Base-by-base conservation (phyloP, 2,113 vertebrate genomes). In the Eulemur macaco region DNA sequence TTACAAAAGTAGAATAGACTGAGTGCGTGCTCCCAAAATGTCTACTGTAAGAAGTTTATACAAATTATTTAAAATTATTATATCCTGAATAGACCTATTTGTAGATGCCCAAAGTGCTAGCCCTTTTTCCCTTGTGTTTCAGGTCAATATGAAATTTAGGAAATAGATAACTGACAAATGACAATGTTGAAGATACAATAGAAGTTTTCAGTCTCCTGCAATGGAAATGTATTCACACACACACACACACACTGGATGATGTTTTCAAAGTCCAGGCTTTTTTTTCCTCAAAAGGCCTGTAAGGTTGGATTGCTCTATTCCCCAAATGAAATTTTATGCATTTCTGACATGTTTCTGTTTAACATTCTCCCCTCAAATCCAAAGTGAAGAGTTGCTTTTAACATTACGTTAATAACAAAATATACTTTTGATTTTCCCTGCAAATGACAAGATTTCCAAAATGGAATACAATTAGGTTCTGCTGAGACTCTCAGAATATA, bases 331-430 rank as follows among this genome's bases (percentile, higher is more conserved):
- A 2, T 60, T 29, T 45, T n/a, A 71, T 64, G 10, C 5, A n/a
- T 86, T 91, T 68, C 31, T 93, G 63, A 76, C 2, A 91, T 56
- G 18, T 56, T 87, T 92, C 52, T 54, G n/a, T 76, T 84, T 45
- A 69, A 69, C 4, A 42, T 0, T 66, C 3, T 37, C 3, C 4
- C 8, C 2, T 18, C 1, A 52, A 58, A 34, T 21, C 6, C 52
- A 23, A 85, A 77, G 45, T 81, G 66, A 56, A 68, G n/a, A 52
- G 2, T 69, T 96, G 34, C 12, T 92, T 92, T 14, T 50, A n/a
- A 18, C 34, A 68, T 87, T 78, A 60, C 17, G 68, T 63, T 94
- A 64, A 60, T 89, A 89, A 58, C n/a, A 76, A 86, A 85, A 15
- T 89, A 90, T 80, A 13, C 2, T 50, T 89, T 92, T n/a, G 8